Base-by-base conservation (phyloP, 2,888 invertebrate genomes). In the Spisula solida region DNA sequence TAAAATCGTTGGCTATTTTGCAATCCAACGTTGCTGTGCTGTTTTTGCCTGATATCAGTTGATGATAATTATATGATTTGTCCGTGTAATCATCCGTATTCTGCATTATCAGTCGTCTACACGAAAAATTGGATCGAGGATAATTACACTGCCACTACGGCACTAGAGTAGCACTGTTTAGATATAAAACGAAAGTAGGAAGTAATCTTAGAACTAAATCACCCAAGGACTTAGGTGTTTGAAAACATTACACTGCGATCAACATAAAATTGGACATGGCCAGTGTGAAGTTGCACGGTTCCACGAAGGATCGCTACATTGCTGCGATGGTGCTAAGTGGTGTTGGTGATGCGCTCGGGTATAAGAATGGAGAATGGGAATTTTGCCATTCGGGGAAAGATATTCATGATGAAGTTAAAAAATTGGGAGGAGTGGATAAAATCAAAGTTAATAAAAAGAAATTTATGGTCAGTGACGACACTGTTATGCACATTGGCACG, bases 391-490 rank as follows among this genome's bases (percentile, higher is more conserved):
- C 87, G 12, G 96, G 96, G 4, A 79, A 82, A 51, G 55, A 29
- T 1, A 96, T 96, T 83, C 95, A 95, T 89, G 81, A 94, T 18
- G 95, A 96, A 79, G 80, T 95, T 2, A 25, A 93, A 60, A 47
- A 91, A 34, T 84, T 96, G 6, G 96, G 96, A 20, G 96, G 96
- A 0, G 56, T 96, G 12, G 88, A 93, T 18, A 94, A 93, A n/a
- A 89, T 96, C 16, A 78, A 91, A 60, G 90, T 95, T 5, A 92
- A 91, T 81, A 25, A 29, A 29, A 88, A 90, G 81, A 70, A 93
- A 0, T 96, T 95, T 95, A 91, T 88, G 12, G 95, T 96, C 6
- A 96, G 96, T 93, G 96, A 96, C 93, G 96, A 96, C 82, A 96
- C 96, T 8, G 95, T 96, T 12, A 95, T 96, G 95, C 96, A 96